phyloP scores from a whole-genome alignment of 2,113 vertebrate genomes.

The Scolopax mira region DNA sequence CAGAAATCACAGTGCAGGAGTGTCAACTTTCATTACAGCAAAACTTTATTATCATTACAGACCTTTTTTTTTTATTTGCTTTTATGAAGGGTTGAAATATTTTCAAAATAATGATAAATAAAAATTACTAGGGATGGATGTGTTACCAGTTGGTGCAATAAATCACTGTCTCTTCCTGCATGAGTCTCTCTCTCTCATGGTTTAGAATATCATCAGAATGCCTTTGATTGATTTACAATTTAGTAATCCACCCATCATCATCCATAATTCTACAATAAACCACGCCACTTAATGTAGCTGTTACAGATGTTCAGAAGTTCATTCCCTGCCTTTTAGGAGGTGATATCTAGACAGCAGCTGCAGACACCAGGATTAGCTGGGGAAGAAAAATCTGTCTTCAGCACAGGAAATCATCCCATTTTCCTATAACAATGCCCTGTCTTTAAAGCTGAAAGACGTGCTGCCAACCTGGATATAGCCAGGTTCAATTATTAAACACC shows the following conservation, averaged over 20 bases:
- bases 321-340: conserved; percentile 25
- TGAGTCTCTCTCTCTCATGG: neutral
- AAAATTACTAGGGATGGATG: conserved; percentile 24
- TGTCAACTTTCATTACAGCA: neutral
- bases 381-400: neutral
- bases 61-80: neutral
- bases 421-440: neutral
- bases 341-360: conserved; percentile 39
- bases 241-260: conserved; percentile 41
- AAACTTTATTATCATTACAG: conserved; percentile 3
- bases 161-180: conserved; percentile 32
- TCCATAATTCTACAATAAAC: conserved; percentile 54
- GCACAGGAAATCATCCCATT: neutral
- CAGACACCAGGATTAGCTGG: conserved; percentile 1
- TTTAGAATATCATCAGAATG: conserved; percentile 22
- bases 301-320: conserved; percentile 48
- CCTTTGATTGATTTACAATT: conserved; percentile 57
- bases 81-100: conserved; percentile 39
- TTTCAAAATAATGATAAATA: conserved; percentile 46
- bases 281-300: conserved; percentile 36
- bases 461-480: neutral
- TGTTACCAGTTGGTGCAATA: conserved; percentile 49
- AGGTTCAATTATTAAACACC: neutral
- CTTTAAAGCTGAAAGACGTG: neutral
- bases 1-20: neutral